phyloP scores from a whole-genome alignment of 2,113 vertebrate genomes.

The Tursiops truncatus region DNA sequence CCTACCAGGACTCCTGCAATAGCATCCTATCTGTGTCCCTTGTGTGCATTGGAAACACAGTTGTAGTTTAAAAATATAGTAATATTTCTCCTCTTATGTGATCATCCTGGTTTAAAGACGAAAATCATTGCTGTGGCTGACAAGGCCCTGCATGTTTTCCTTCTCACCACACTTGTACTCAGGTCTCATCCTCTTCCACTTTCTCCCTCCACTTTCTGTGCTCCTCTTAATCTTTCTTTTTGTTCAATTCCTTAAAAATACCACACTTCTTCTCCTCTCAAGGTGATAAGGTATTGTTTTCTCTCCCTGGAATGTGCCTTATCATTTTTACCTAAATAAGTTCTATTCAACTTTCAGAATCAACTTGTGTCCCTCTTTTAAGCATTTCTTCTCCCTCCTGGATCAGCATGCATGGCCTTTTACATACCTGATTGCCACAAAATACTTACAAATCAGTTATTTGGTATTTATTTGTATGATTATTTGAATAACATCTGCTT shows the following conservation, averaged over 20 bases:
- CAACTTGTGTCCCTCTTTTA: background rate
- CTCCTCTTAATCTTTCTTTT: background rate
- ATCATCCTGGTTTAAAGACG: background rate
- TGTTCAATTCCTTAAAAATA: background rate
- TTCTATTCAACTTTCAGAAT: background rate
- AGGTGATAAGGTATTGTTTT: background rate
- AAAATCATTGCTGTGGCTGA: background rate
- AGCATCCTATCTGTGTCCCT: background rate
- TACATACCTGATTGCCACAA: background rate
- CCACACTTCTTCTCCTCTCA: background rate
- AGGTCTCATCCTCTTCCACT: background rate
- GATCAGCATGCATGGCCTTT: rapidly evolving
- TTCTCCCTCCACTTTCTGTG: rapidly evolving
- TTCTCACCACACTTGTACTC: background rate
- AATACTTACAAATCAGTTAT: background rate
- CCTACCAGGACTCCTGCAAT: background rate
- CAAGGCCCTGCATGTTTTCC: background rate
- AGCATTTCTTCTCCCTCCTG: background rate
- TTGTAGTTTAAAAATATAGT: background rate
- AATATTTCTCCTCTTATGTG: background rate
- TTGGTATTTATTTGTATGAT: background rate
- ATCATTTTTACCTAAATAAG: background rate
- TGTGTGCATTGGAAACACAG: background rate
- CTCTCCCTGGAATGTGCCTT: rapidly evolving
- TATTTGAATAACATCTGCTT: background rate